Percentiles rank a stretch among this genome's conserved stretches.
Conservation (phyloP, 2,113 vertebrate species). For the Alexandromys fortis region DNA sequence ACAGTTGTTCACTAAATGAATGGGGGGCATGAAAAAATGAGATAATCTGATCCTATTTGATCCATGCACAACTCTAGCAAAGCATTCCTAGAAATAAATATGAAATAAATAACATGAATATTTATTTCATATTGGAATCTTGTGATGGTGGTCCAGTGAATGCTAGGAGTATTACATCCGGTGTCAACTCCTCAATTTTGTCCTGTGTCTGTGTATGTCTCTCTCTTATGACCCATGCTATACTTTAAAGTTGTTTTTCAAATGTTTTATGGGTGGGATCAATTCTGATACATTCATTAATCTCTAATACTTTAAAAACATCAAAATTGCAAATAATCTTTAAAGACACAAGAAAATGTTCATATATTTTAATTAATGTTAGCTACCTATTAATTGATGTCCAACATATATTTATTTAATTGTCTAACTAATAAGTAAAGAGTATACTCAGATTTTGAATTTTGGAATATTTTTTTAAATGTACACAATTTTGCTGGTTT, state of each 20-base stretch:
- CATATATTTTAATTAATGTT: neutral
- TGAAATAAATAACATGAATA: neutral
- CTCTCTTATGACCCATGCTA: neutral
- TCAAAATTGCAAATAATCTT: conserved; percentile 28
- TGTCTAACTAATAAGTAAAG: neutral
- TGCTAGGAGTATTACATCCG: neutral
- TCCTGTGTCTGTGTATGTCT: neutral
- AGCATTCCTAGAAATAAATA: neutral
- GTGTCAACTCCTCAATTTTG: neutral
- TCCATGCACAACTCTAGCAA: neutral
- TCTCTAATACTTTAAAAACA: conserved; percentile 36
- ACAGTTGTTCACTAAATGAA: neutral
- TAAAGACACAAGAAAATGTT: conserved; percentile 14
- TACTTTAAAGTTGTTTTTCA: conserved; percentile 21
- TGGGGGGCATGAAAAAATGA: neutral
- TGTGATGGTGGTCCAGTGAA: neutral
- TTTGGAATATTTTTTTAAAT: neutral
- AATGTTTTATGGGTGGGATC: neutral
- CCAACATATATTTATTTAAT: neutral
- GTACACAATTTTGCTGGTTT: neutral
- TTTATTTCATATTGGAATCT: neutral
- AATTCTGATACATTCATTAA: neutral
- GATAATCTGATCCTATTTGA: neutral
- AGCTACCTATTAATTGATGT: neutral
- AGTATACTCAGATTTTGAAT: neutral